Conservation (phyloP, 92 coral and sea anemone species). For the Muricea muricata region DNA sequence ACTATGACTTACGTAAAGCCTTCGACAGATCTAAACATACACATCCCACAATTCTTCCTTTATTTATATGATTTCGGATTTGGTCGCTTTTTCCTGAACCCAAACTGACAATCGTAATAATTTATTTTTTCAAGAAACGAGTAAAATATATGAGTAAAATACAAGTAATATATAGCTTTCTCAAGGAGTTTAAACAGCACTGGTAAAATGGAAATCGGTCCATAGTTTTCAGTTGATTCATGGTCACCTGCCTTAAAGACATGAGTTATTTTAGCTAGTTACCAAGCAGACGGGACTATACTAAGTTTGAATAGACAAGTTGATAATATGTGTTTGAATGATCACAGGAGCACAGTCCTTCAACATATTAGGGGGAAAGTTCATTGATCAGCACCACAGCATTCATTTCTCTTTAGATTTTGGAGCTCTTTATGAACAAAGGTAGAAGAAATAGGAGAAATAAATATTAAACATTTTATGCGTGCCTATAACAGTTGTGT, state of each 20-base stretch:
- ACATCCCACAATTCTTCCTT: background rate
- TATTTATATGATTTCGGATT: background rate
- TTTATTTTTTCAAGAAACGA: too few species aligned
- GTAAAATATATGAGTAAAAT: background rate
- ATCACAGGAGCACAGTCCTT: background rate
- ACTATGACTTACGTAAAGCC: conserved; percentile 1
- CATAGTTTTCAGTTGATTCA: too few species aligned
- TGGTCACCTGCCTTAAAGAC: background rate
- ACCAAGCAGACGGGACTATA: background rate
- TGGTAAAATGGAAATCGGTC: background rate
- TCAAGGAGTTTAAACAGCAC: background rate
- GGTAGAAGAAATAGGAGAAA: too few species aligned
- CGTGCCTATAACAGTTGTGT: too few species aligned
- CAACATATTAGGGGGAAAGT: too few species aligned
- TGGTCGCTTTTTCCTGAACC: too few species aligned
- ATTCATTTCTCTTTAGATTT: too few species aligned
- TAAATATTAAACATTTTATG: too few species aligned
- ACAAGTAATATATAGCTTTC: background rate
- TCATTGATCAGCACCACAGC: too few species aligned
- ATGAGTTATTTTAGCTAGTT: background rate
- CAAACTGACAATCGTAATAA: too few species aligned
- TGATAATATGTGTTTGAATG: too few species aligned
- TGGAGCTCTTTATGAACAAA: too few species aligned
- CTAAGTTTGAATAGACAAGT: background rate
- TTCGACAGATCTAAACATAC: background rate